Evolutionary conservation across 2,888 invertebrate genomes (phyloP).

Genomic region (Limnephilus auricula): DNA sequence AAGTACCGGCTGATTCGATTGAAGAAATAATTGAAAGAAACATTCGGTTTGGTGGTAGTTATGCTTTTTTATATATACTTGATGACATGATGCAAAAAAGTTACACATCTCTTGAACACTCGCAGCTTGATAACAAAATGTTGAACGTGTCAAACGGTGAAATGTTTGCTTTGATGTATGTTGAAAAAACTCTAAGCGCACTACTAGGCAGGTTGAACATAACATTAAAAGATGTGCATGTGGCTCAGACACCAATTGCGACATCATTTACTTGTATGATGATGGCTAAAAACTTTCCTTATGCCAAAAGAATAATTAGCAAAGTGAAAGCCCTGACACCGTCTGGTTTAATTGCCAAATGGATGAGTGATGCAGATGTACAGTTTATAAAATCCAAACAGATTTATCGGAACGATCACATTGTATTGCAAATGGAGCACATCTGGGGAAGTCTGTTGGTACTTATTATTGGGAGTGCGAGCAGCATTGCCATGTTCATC

Average conservation of each 20-base stretch:
- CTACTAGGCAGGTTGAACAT: background rate
- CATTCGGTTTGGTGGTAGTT: conserved; percentile 18
- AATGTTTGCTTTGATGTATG: background rate
- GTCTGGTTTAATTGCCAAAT: background rate
- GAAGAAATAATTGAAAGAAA: conserved; percentile 27
- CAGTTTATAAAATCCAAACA: background rate
- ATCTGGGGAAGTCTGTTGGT: background rate
- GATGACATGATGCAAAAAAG: background rate
- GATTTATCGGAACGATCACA: background rate
- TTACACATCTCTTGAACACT: background rate
- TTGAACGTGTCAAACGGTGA: background rate
- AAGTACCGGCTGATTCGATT: background rate
- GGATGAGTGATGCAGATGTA: background rate
- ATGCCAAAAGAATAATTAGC: background rate
- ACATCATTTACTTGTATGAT: background rate
- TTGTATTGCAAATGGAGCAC: background rate
- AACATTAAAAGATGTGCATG: background rate
- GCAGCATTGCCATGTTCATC: background rate
- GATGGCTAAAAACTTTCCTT: conserved; percentile 29
- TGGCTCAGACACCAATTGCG: background rate
- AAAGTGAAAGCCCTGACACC: background rate
- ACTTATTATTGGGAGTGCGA: background rate
- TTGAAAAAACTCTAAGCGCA: background rate
- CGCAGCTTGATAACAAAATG: background rate
- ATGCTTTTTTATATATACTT: background rate